A percentile compares a stretch with the other conserved stretches of the same genome.
These are phyloP conservation scores for Caenorhabditis imperialis DNA, from an alignment of 2,888 invertebrate genomes.

Conservation along the genomic window DNA sequence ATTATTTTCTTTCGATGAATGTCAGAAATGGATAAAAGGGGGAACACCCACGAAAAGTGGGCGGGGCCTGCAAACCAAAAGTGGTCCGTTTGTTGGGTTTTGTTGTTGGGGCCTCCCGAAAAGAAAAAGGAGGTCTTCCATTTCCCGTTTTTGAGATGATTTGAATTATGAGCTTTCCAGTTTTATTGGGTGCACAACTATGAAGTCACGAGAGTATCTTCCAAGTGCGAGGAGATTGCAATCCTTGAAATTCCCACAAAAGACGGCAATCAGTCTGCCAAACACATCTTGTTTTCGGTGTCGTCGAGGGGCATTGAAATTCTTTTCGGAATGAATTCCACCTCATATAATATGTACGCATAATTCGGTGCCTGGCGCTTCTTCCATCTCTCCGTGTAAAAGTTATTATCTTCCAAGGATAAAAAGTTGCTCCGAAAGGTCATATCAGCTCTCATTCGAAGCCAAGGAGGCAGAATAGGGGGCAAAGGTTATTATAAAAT, in stretches of 20 bases:
- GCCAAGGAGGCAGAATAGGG: conserved; percentile 9
- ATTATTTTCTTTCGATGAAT: conserved; percentile 19
- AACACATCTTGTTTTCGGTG: conserved; percentile 1
- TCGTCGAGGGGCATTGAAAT: neutral
- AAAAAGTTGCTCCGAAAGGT: too few relatives aligned
- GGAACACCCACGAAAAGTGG: conserved; percentile 30
- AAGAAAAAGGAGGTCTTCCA: conserved; percentile 4
- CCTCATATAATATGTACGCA: neutral
- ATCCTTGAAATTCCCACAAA: too few relatives aligned
- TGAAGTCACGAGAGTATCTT: neutral
- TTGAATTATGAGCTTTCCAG: conserved; percentile 49
- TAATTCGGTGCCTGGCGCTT: neutral
- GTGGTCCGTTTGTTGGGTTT: too few relatives aligned
- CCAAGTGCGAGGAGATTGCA: neutral
- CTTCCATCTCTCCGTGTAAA: neutral
- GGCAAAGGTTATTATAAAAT: conserved; percentile 41
- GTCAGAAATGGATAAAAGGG: conserved; percentile 4
- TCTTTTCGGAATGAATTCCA: too few relatives aligned
- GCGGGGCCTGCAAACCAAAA: conserved; percentile 20
- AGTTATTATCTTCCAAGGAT: too few relatives aligned
- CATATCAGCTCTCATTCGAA: too few relatives aligned
- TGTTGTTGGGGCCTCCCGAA: neutral
- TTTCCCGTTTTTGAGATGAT: conserved; percentile 42
- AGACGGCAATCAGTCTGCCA: too few relatives aligned
- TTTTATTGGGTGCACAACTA: conserved; percentile 19